These are phyloP conservation scores for Drosophila pegasa DNA, from an alignment of 2,888 invertebrate species.

Conservation along the genomic window DNA sequence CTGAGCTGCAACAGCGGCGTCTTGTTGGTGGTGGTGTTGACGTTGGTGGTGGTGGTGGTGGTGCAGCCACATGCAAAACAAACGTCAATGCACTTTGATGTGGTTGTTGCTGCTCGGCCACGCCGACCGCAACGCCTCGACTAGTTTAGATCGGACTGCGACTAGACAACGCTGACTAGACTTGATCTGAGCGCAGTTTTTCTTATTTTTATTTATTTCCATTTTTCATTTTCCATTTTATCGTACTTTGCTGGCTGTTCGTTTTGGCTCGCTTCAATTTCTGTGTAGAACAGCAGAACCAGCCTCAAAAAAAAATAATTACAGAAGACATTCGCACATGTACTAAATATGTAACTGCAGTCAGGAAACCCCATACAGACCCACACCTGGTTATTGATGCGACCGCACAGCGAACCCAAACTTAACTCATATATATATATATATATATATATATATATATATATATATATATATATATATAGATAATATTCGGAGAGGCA, in stretches of 20 bases:
- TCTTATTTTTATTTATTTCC: conserved; percentile 31
- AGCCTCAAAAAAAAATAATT: conserved; percentile 38
- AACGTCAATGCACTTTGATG: conserved; percentile 61
- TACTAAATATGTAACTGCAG: conserved; percentile 48
- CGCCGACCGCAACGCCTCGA: conserved; percentile 71
- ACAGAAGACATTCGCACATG: conserved; percentile 25
- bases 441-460: not conserved
- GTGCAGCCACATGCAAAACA: conserved; percentile 68
- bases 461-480: conserved; percentile 7
- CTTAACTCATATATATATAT: conserved; percentile 4
- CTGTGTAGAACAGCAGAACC: conserved; percentile 30
- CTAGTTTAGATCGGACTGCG: conserved; percentile 74
- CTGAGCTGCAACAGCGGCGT: conserved; percentile 44
- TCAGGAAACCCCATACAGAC: conserved; percentile 51
- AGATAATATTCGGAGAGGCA: conserved; percentile 29
- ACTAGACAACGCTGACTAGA: conserved; percentile 69
- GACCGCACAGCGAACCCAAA: conserved; percentile 62
- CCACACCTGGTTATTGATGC: conserved; percentile 68
- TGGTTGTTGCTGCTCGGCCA: conserved; percentile 44
- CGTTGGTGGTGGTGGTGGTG: conserved; percentile 9
- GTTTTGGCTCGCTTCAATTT: conserved; percentile 26
- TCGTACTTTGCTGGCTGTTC: conserved; percentile 39
- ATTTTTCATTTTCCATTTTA: too few relatives aligned
- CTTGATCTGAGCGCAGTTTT: conserved; percentile 65
- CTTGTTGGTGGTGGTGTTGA: too few relatives aligned